Conservation (phyloP, 2,888 invertebrate genomes). For the Tetragnatha montana region DNA sequence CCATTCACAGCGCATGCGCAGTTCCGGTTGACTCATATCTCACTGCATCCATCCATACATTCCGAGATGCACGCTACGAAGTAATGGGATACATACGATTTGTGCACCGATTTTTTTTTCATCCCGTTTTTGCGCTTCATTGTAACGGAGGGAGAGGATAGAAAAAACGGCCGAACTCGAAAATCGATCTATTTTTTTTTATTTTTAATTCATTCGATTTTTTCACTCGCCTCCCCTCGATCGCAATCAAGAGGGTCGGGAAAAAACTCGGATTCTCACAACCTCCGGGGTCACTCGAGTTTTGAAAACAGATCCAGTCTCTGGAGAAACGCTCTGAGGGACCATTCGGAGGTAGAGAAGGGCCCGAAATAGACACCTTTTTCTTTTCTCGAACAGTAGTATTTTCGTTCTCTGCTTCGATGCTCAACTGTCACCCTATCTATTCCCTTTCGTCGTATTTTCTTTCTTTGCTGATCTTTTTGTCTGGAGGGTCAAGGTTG, state of each 20-base stretch:
- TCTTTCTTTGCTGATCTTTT: not conserved
- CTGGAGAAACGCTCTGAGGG: not conserved
- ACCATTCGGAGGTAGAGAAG: not conserved
- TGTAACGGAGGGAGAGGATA: slow-evolving; percentile 3
- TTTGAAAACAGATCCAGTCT: slow-evolving; percentile 20
- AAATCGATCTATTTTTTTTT: slow-evolving; percentile 42
- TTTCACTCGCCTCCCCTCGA: not conserved
- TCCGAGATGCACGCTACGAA: slow-evolving; percentile 44
- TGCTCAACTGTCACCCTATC: too few species aligned
- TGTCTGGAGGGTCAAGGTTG: not conserved
- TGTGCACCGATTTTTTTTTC: slow-evolving; percentile 30
- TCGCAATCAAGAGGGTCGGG: not conserved
- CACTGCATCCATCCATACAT: slow-evolving; percentile 53
- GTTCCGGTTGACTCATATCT: slow-evolving; percentile 56
- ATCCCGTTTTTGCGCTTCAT: slow-evolving; percentile 22
- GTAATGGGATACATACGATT: not conserved
- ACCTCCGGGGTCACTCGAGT: slow-evolving; percentile 20
- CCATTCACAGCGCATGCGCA: slow-evolving; percentile 51
- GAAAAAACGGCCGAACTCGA: slow-evolving; percentile 31
- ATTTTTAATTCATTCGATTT: slow-evolving; percentile 17
- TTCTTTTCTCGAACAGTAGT: not conserved
- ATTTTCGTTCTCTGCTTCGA: too few species aligned
- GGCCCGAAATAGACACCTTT: not conserved
- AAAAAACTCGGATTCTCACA: slow-evolving; percentile 30
- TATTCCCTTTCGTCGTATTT: not conserved